phyloP scores from a whole-genome alignment of 2,113 vertebrate species.

The Fregetta grallaria region DNA sequence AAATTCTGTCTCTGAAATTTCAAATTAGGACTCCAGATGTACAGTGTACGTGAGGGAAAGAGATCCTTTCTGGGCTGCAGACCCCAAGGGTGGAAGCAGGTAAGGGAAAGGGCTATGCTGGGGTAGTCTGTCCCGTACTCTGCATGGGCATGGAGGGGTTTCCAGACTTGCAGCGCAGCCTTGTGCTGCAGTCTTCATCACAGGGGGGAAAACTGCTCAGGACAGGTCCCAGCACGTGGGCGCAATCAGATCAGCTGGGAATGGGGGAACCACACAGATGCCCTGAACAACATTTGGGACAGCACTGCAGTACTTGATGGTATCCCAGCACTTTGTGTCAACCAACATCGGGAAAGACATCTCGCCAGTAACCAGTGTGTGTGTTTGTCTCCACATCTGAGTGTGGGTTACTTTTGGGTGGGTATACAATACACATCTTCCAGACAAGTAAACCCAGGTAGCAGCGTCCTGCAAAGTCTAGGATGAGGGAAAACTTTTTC shows the following conservation, averaged over 20 bases:
- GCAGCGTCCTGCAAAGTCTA: not conserved
- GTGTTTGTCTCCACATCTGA: not conserved
- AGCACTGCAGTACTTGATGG: not conserved
- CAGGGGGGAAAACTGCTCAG: not conserved
- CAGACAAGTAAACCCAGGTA: not conserved
- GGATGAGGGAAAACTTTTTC: not conserved
- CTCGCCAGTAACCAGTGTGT: not conserved
- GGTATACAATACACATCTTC: not conserved
- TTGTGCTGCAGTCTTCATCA: fast-evolving
- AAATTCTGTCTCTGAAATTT: not conserved
- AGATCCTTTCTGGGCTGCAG: not conserved
- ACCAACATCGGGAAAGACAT: not conserved
- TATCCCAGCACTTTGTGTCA: not conserved
- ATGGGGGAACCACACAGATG: not conserved
- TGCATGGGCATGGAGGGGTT: not conserved
- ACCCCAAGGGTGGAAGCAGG: not conserved
- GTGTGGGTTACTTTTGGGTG: not conserved
- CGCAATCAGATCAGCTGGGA: not conserved
- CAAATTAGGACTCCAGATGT: not conserved
- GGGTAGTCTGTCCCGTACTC: fast-evolving
- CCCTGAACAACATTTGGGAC: not conserved
- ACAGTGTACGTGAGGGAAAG: not conserved
- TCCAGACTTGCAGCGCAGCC: not conserved
- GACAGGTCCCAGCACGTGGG: fast-evolving
- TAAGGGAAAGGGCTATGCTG: not conserved